These are phyloP conservation scores for Pituophis catenifer DNA, from an alignment of 2,113 vertebrate genomes.

Conservation along the genomic window DNA sequence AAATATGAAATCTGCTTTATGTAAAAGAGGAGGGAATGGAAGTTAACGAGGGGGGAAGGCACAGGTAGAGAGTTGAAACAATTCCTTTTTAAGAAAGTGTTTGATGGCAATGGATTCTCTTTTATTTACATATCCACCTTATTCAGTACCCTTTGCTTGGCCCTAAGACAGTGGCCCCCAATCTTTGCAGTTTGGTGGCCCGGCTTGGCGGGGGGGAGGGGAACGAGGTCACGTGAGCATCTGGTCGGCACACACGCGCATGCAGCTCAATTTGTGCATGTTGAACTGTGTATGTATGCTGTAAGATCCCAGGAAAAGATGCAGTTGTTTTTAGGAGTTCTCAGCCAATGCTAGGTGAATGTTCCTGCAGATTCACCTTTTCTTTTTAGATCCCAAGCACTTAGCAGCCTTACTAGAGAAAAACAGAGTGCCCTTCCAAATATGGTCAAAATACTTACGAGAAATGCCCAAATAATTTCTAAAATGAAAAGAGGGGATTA, in stretches of 20 bases:
- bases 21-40: background rate
- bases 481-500: background rate
- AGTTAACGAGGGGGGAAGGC: background rate
- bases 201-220: background rate
- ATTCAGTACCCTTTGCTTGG: background rate
- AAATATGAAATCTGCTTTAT: background rate
- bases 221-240: fast-evolving
- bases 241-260: fast-evolving
- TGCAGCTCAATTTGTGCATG: background rate
- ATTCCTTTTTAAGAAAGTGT: background rate
- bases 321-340: background rate
- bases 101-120: background rate
- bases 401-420: background rate
- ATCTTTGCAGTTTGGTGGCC: background rate
- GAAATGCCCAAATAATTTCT: background rate
- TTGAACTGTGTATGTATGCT: no score
- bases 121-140: background rate
- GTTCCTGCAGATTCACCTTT: background rate
- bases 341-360: background rate
- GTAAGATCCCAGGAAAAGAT: background rate
- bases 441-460: background rate
- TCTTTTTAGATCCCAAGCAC: background rate
- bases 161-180: background rate
- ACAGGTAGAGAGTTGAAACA: background rate
- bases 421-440: background rate